A percentile compares a stretch with the other conserved stretches of the same genome.
These are phyloP conservation scores for Orbicella faveolata DNA, from an alignment of 64 coral and sea anemone genomes.

Conservation along the genomic window DNA sequence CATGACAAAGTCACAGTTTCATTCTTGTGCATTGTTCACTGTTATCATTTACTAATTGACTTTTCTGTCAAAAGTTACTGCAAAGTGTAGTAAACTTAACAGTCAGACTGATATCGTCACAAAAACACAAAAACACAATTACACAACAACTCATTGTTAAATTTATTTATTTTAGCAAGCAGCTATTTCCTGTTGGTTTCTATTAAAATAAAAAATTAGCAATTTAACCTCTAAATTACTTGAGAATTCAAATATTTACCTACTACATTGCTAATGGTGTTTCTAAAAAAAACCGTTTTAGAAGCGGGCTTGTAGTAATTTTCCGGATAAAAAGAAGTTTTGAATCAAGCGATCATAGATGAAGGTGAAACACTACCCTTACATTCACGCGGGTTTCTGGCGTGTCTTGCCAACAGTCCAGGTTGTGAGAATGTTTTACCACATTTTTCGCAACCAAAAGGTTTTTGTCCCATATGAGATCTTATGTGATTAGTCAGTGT, in stretches of 20 bases:
- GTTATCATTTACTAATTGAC: not conserved
- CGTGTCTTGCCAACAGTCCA: constrained; percentile 24
- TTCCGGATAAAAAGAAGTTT: not conserved
- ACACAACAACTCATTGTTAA: too few relatives aligned
- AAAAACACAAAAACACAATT: too few relatives aligned
- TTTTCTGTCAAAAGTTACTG: not conserved
- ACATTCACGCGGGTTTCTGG: constrained; percentile 50
- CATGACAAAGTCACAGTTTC: too few relatives aligned
- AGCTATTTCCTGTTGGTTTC: too few relatives aligned
- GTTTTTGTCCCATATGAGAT: constrained; percentile 47
- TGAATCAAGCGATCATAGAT: not conserved
- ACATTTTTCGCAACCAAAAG: constrained; percentile 58
- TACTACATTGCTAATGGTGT: too few relatives aligned
- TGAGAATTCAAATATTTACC: too few relatives aligned
- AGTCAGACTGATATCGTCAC: too few relatives aligned
- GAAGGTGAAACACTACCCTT: not conserved
- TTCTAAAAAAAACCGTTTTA: too few relatives aligned
- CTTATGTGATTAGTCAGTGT: constrained; percentile 43
- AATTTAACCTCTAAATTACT: too few relatives aligned
- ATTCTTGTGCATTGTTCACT: not conserved
- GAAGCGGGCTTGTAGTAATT: too few relatives aligned
- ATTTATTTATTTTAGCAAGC: too few relatives aligned
- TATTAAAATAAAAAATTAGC: too few relatives aligned
- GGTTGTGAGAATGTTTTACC: constrained; percentile 51
- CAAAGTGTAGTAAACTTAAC: not conserved